A percentile compares a stretch with the other conserved stretches of the same genome.
Evolutionary conservation across 2,797 vertebrate genomes (phyloP).

Genomic region (Rhynchotus rufescens): DNA sequence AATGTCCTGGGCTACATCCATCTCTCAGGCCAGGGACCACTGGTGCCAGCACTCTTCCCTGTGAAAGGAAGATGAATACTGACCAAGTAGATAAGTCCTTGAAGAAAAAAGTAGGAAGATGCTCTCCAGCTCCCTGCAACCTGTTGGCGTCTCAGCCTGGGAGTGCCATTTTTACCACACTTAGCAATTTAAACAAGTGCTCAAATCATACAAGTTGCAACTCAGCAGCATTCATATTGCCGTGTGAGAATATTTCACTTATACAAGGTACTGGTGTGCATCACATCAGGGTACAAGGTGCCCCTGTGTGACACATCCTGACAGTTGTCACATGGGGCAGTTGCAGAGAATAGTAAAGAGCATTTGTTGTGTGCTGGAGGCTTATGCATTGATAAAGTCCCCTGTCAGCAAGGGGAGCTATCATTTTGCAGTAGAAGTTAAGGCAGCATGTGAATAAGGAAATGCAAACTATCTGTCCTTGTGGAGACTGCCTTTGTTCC

Average conservation of each 20-base stretch:
- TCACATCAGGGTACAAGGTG: accelerated
- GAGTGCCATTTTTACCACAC: background rate
- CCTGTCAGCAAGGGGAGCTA: background rate
- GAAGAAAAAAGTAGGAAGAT: background rate
- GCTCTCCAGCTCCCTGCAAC: background rate
- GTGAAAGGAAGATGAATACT: background rate
- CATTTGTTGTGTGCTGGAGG: background rate
- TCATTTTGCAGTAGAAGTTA: background rate
- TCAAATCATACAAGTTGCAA: background rate
- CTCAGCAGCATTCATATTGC: accelerated
- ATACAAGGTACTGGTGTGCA: accelerated
- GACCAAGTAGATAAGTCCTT: accelerated
- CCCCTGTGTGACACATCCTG: background rate
- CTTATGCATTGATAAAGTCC: background rate
- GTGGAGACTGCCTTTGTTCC: background rate
- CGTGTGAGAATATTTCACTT: background rate
- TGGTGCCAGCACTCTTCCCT: background rate
- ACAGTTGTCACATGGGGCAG: accelerated
- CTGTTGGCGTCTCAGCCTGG: background rate
- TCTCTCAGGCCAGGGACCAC: background rate
- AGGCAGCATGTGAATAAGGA: background rate
- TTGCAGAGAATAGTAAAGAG: background rate
- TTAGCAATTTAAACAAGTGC: background rate
- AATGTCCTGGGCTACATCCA: background rate
- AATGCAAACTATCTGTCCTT: slow-evolving; percentile 4